Evolutionary conservation across 2,113 vertebrate species (phyloP).

Genomic region (Ameiurus melas): DNA sequence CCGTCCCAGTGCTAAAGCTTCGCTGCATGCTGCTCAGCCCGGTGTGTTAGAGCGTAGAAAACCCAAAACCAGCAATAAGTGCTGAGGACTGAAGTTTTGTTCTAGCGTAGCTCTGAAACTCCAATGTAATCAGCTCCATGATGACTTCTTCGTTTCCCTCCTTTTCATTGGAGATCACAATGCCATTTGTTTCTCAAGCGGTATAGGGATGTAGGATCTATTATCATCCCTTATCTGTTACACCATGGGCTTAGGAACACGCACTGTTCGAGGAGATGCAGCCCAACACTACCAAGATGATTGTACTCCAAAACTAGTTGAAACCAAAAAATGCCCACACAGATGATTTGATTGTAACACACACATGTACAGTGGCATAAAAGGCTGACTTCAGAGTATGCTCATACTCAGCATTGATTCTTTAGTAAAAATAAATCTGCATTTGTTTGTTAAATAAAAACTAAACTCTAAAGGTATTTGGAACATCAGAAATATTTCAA

Average conservation of each 20-base stretch:
- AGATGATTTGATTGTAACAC: conserved; percentile 25
- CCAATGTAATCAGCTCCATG: not conserved
- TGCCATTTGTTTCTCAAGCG: not conserved
- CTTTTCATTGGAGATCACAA: not conserved
- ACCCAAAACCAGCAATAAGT: not conserved
- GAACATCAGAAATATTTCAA: not conserved
- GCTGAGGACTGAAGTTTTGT: conserved; percentile 20
- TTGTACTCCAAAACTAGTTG: not conserved
- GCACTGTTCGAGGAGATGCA: not conserved
- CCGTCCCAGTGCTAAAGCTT: not conserved
- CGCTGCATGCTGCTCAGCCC: not conserved
- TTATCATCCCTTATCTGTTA: not conserved
- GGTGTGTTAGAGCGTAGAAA: not conserved
- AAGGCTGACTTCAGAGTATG: not conserved
- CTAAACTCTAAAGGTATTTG: not conserved
- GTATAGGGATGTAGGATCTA: not conserved
- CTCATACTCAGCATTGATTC: not conserved
- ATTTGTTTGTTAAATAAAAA: not conserved
- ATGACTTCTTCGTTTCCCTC: not conserved
- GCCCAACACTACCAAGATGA: conserved; percentile 6
- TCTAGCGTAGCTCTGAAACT: conserved; percentile 28
- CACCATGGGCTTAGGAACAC: not conserved
- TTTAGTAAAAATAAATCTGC: not conserved
- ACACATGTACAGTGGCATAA: not conserved
- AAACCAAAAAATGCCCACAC: conserved; percentile 3